A percentile compares a stretch with the other conserved stretches of the same genome.
Conservation (phyloP, 2,888 invertebrate genomes). For the Lochmaea crataegi region DNA sequence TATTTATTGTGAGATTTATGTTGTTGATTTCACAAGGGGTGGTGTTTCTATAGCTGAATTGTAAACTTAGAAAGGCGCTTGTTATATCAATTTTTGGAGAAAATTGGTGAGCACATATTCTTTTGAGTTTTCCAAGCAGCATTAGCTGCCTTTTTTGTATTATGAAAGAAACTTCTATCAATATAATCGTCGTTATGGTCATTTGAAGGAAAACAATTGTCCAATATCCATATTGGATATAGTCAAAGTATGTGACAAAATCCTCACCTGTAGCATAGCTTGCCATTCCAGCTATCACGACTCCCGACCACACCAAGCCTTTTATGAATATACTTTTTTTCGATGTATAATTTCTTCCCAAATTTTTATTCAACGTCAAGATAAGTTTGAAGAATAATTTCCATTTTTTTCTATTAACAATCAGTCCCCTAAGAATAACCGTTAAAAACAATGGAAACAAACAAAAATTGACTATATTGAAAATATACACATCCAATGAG, state of each 20-base stretch:
- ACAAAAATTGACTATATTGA: neutral
- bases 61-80: neutral
- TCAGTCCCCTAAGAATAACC: neutral
- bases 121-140: neutral
- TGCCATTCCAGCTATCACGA: neutral
- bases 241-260: neutral
- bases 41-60: neutral
- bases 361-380: neutral
- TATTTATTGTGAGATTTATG: neutral
- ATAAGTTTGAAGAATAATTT: neutral
- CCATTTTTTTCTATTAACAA: slow-evolving; percentile 5
- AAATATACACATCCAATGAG: neutral
- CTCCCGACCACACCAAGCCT: neutral
- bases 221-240: neutral
- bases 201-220: neutral
- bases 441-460: neutral
- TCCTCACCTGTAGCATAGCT: neutral
- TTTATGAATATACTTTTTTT: neutral
- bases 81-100: neutral
- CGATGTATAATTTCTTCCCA: neutral
- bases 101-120: neutral
- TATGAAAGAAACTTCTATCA: neutral
- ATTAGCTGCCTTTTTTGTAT: neutral
- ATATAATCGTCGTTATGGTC: neutral
- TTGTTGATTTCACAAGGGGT: neutral